Evolutionary conservation across 1,140 invertebrate species (phyloP).

Genomic region (Harpegnathos saltator): DNA sequence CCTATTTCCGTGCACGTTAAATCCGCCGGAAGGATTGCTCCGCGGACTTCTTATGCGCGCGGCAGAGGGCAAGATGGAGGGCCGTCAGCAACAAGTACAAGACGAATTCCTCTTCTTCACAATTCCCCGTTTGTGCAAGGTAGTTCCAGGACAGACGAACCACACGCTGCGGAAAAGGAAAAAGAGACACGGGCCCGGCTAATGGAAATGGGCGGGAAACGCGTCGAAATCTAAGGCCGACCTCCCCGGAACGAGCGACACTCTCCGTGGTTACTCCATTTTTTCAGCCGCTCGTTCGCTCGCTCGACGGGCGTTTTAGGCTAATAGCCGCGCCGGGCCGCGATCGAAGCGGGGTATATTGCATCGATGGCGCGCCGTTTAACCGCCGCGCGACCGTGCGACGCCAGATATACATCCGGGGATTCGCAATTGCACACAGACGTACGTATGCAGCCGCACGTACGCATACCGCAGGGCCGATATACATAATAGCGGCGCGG

Average conservation of each 20-base stretch:
- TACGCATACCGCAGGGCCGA: not conserved
- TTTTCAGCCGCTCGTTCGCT: conserved; percentile 21
- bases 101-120: not conserved
- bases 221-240: too few relatives aligned
- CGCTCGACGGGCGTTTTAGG: conserved; percentile 29
- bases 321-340: conserved; percentile 27
- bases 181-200: too few relatives aligned
- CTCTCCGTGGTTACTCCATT: conserved; percentile 24
- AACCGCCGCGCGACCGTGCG: not conserved
- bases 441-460: conserved; percentile 21
- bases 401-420: not conserved
- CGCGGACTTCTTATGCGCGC: not conserved
- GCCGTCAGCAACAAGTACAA: conserved; percentile 33
- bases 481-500: too few relatives aligned
- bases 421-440: conserved; percentile 34
- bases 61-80: not conserved
- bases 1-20: conserved; percentile 16
- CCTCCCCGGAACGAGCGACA: not conserved
- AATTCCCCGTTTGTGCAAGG: not conserved
- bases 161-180: too few relatives aligned
- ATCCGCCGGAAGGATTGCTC: not conserved
- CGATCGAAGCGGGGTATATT: conserved; percentile 8
- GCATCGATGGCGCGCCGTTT: not conserved
- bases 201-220: too few relatives aligned
- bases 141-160: too few relatives aligned